Conservation (phyloP, 2,113 vertebrate species). For the Pluvialis apricaria region DNA sequence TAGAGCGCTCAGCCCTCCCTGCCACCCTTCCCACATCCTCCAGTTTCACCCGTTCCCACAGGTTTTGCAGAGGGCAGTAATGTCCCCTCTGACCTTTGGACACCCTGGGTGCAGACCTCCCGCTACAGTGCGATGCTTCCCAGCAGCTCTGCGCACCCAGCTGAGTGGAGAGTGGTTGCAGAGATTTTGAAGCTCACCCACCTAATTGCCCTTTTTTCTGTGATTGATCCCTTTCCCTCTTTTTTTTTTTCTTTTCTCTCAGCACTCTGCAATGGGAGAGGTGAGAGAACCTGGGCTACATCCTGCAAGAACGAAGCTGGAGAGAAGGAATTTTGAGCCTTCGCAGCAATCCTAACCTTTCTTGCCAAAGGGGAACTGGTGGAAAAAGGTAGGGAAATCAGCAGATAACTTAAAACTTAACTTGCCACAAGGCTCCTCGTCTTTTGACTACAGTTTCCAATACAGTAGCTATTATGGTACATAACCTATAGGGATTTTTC, state of each 20-base stretch:
- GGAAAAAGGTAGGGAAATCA: background rate
- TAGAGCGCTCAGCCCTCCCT: background rate
- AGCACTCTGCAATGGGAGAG: background rate
- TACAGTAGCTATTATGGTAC: background rate
- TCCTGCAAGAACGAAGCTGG: background rate
- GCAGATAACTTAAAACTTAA: background rate
- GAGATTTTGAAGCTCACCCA: background rate
- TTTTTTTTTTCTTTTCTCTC: too few relatives aligned
- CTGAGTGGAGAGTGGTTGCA: too few relatives aligned
- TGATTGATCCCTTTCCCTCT: background rate
- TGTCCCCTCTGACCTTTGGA: background rate
- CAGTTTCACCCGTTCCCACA: background rate
- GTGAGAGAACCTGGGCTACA: background rate
- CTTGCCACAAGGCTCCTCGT: background rate
- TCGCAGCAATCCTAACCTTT: background rate
- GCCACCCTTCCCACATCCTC: background rate
- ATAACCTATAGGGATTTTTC: background rate
- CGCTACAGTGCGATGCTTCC: background rate
- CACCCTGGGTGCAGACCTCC: background rate
- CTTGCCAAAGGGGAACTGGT: background rate
- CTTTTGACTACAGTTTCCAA: background rate
- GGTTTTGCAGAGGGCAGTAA: background rate
- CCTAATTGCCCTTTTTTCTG: background rate
- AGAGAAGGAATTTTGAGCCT: background rate
- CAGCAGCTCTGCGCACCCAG: background rate